These are phyloP conservation scores for Ooceraea biroi DNA, from an alignment of 1,140 invertebrate species.

Conservation along the genomic window DNA sequence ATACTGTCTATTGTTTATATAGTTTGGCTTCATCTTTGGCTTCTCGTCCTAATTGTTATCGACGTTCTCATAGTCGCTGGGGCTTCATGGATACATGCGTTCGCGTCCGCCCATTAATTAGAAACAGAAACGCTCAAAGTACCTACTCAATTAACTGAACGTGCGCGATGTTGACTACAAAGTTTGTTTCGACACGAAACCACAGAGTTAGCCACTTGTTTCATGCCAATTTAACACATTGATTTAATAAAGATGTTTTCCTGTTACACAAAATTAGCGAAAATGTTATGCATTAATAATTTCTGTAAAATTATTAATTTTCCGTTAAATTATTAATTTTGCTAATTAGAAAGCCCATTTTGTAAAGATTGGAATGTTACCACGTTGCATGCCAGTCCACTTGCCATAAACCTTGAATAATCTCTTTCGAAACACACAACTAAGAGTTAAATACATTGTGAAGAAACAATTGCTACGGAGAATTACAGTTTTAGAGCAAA, in stretches of 20 bases:
- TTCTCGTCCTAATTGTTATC: slow-evolving; percentile 15
- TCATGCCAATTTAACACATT: background rate
- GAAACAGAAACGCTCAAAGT: background rate
- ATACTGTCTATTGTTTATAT: background rate
- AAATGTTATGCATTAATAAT: background rate
- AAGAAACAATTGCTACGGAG: background rate
- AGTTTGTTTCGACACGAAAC: background rate
- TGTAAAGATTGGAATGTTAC: slow-evolving; percentile 8
- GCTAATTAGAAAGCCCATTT: slow-evolving; percentile 25
- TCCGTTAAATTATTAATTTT: background rate
- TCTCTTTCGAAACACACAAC: slow-evolving; percentile 27
- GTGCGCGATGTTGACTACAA: slow-evolving; percentile 1
- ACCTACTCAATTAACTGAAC: slow-evolving; percentile 14
- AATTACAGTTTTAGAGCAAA: background rate
- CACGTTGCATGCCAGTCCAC: slow-evolving; percentile 13
- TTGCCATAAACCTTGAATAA: slow-evolving; percentile 59
- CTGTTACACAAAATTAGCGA: slow-evolving; percentile 1
- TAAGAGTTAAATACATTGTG: slow-evolving; percentile 16
- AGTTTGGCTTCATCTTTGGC: background rate
- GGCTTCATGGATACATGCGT: background rate
- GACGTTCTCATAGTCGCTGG: background rate
- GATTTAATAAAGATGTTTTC: background rate
- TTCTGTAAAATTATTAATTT: background rate
- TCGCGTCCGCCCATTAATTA: background rate
- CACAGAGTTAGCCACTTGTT: background rate